These are phyloP conservation scores for Danio choprae DNA, from an alignment of 2,797 vertebrate species.

Conservation along the genomic window DNA sequence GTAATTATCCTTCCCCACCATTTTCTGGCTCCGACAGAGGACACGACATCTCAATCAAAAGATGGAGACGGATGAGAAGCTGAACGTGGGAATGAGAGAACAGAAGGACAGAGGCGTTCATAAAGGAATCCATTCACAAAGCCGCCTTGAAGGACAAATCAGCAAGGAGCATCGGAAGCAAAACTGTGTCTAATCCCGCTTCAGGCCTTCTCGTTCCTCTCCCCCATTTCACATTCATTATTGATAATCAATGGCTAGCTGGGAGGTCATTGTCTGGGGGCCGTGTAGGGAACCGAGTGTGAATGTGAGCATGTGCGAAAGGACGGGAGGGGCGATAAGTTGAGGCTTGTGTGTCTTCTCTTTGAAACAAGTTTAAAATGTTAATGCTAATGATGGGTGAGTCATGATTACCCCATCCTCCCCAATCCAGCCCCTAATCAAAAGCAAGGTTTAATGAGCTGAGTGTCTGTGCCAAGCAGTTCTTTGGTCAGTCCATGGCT, in stretches of 20 bases:
- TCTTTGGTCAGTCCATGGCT: constrained; percentile 48
- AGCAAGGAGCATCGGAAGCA: constrained; percentile 34
- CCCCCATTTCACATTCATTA: constrained; percentile 51
- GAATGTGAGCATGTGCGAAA: constrained; percentile 7
- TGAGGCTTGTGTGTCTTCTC: constrained; percentile 44
- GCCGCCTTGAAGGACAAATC: constrained; percentile 28
- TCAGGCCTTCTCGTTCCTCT: constrained; percentile 11
- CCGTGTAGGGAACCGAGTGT: constrained; percentile 1
- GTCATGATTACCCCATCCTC: constrained; percentile 48
- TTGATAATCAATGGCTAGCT: constrained; percentile 46
- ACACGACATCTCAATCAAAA: constrained; percentile 23
- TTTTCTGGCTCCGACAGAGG: constrained; percentile 12
- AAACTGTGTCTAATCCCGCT: constrained; percentile 44
- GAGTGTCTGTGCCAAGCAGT: constrained; percentile 46
- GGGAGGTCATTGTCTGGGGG: constrained; percentile 33
- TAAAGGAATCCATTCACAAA: constrained; percentile 27
- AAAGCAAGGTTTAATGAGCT: constrained; percentile 52
- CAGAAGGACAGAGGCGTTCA: constrained; percentile 7
- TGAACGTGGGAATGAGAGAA: constrained; percentile 27
- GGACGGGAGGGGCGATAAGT: constrained; percentile 10
- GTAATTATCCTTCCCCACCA: not conserved
- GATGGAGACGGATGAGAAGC: constrained; percentile 16
- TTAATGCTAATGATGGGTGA: constrained; percentile 55
- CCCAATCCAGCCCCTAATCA: constrained; percentile 26
- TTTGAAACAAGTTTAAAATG: constrained; percentile 50